Percentiles rank a stretch among this genome's conserved stretches.
Evolutionary conservation across 2,888 invertebrate genomes (phyloP).

Genomic region (Oithona nana): DNA sequence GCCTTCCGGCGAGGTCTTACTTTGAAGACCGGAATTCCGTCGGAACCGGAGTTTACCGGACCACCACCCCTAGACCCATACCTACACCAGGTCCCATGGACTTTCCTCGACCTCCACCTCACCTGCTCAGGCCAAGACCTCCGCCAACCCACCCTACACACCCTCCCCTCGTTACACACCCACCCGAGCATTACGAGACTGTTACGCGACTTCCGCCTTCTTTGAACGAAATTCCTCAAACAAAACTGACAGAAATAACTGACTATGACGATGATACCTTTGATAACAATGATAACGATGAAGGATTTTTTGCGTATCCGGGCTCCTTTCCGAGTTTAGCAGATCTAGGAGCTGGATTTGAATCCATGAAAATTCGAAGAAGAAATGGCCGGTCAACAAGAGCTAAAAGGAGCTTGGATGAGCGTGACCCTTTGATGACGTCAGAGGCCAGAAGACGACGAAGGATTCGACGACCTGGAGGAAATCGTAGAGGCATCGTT

Average conservation of each 20-base stretch:
- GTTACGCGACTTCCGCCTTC: background rate
- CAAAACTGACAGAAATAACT: background rate
- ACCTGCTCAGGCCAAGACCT: background rate
- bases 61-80: conserved; percentile 9
- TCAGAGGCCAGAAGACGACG: background rate
- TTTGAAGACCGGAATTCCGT: background rate
- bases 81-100: conserved; percentile 11
- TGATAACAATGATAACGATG: background rate
- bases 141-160: conserved; percentile 5
- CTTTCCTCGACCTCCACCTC: background rate
- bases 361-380: conserved; percentile 6
- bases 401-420: background rate
- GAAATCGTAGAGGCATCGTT: too few relatives aligned
- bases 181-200: background rate
- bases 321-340: background rate
- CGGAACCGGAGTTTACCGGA: too few relatives aligned
- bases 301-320: background rate
- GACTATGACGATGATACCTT: background rate
- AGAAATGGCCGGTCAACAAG: too few relatives aligned
- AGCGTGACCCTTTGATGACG: background rate
- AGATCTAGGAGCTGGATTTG: background rate
- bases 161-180: conserved; percentile 1
- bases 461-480: background rate
- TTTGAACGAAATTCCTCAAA: background rate
- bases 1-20: background rate